Base-by-base conservation (phyloP, 2,888 invertebrate genomes). In the Acronicta alni region DNA sequence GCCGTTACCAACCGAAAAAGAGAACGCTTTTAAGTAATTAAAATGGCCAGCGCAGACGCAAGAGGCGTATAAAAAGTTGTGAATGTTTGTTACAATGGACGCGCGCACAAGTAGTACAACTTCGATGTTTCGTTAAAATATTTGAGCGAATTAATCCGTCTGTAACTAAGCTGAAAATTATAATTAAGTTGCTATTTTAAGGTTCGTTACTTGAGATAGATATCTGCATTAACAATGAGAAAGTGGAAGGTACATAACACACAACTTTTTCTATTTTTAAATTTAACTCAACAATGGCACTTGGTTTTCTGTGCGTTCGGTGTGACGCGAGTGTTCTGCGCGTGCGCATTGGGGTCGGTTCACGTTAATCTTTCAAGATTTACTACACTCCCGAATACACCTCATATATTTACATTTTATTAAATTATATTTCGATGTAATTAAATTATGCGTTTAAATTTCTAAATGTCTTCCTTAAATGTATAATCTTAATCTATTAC, bases 1-100 rank as follows among this genome's bases (percentile, higher is more conserved):
- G 79, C 86, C 87, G 88, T 88, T 88, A 87, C 73, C 54, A 74
- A 77, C 81, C 86, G 82, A 83, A 88, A 84, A 86, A 85, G 83
- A 86, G 84, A 83, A 80, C 82, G 83, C 73, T 82, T 84, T 82
- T 75, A 74, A 77, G 79, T 78, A 83, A 84, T 84, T 84, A 84
- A 81, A 80, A 79, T 81, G 72, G 78, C 70, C 65, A 64, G 60
- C 67, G 67, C 64, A 73, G 79, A 72, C 65, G 79, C 86, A 83
- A 65, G 66, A 73, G 77, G 72, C 85, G 84, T 83, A 75, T 79
- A 80, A 82, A 76, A 79, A 77, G 61, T 79, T 78, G 78, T 75
- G 77, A 73, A 71, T 75, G 69, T 72, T 68, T 61, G 75, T 65
- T 62, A 56, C 68, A 46, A 44, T 45, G 68, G 49, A 54, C 68